Base-by-base conservation (phyloP, 2,888 invertebrate species). In the Thereva unica region DNA sequence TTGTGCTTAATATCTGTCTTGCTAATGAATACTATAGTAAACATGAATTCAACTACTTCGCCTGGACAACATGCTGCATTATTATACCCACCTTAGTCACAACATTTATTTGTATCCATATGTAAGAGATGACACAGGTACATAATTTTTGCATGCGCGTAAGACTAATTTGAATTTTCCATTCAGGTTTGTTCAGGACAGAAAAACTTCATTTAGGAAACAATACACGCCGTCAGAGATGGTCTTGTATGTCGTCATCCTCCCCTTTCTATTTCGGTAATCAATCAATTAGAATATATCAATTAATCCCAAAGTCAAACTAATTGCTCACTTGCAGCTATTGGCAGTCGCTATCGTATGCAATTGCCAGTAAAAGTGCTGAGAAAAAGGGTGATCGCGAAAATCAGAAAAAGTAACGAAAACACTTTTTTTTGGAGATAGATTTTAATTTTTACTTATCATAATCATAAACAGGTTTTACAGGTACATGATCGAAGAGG, bases 401-500 rank as follows among this genome's bases (percentile, higher is more conserved):
- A 34, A 56, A 68, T 4, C 76, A 77, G 52, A 71, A 72, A 61
- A 73, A 72, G 75, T 76, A 65, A 71, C 44, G 23, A 56, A 42
- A 42, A 45, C 4, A 4, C 2, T 45, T 23, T 23, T 57, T 35
- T 9, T 34, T 23, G 23, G 10, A 23, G 5, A 38, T 61, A 49
- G 37, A 45, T 57, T 23, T 5, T 35, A 38, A 35, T 54, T 44
- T 8, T 45, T 9, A 8, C 7, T 45, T 54, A 9, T n/a, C n/a
- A 12, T 52, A 2, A 12, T 2, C 12, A 8, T 47, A 37, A 7
- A 8, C 57, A 76, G 84, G 73, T 90, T 89, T 79, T 91, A 89
- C 75, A 83, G 86, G 44, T 82, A 89, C 69, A 91, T 91, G 89
- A 82, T 91, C 64, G 89, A 89, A 72, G 92, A 91, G 75, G 92